phyloP scores from a whole-genome alignment of 1,140 invertebrate species.

The Adelges cooleyi region DNA sequence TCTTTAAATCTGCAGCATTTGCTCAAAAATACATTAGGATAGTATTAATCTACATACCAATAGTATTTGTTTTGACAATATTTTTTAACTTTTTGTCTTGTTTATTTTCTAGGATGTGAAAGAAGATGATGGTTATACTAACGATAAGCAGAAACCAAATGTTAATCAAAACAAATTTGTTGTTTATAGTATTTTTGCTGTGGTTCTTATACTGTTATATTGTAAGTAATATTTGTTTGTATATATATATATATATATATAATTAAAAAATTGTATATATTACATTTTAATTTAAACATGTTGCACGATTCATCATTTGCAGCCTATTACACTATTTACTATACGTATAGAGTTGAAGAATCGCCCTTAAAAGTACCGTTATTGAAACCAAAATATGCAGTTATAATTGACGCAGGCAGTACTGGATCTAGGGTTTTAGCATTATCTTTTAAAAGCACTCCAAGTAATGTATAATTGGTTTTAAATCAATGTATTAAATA shows the following conservation, averaged over 20 bases:
- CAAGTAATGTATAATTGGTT: no score
- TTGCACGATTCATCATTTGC: no score
- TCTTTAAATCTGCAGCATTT: no score
- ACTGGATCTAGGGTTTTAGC: constrained; percentile 85
- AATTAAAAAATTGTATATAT: no score
- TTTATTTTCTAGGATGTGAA: background rate
- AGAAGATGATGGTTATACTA: constrained; percentile 1
- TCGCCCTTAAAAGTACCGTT: background rate
- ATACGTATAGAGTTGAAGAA: background rate
- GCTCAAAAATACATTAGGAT: no score
- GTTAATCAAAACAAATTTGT: constrained; percentile 2
- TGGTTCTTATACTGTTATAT: background rate
- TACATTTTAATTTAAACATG: no score
- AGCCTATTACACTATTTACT: constrained; percentile 14
- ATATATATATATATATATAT: background rate
- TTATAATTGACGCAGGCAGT: constrained; percentile 93
- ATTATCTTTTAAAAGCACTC: constrained; percentile 72
- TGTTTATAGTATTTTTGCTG: background rate
- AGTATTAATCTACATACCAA: no score
- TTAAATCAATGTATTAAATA: no score
- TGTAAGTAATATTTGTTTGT: background rate
- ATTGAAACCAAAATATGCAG: constrained; percentile 53
- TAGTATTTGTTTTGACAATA: no score
- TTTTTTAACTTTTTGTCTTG: no score
- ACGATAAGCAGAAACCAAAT: background rate